A percentile compares a stretch with the other conserved stretches of the same genome.
These are phyloP conservation scores for Opisthograptis luteolata DNA, from an alignment of 2,888 invertebrate genomes.

Conservation along the genomic window DNA sequence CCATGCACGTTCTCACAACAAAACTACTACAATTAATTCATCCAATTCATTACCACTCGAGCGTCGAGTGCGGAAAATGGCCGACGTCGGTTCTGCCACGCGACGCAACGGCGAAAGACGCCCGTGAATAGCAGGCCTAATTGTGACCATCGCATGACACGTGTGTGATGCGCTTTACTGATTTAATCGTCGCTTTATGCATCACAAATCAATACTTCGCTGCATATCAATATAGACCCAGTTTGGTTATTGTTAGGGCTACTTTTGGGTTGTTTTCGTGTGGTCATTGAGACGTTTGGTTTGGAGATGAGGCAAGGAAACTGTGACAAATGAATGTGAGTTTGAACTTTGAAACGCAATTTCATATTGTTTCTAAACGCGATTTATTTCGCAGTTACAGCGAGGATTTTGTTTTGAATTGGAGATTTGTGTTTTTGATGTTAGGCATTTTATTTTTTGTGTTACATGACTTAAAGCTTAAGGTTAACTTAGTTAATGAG, in stretches of 20 bases:
- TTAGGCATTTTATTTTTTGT: not conserved
- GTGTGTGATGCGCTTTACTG: slow-evolving; percentile 46
- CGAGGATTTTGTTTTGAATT: slow-evolving; percentile 32
- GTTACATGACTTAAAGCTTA: too few species aligned
- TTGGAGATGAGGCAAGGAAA: slow-evolving; percentile 42
- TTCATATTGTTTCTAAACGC: slow-evolving; percentile 42
- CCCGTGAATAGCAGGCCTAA: slow-evolving; percentile 72
- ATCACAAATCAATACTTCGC: not conserved
- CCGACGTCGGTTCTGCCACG: slow-evolving; percentile 38
- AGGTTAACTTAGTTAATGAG: too few species aligned
- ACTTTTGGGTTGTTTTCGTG: not conserved
- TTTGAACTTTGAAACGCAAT: slow-evolving; percentile 64
- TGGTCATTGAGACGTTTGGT: slow-evolving; percentile 17
- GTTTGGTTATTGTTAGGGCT: not conserved
- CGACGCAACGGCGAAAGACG: slow-evolving; percentile 43
- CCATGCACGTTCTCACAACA: slow-evolving; percentile 41
- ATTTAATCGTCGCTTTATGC: slow-evolving; percentile 24
- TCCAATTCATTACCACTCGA: slow-evolving; percentile 66
- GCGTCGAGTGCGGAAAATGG: slow-evolving; percentile 54
- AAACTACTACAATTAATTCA: slow-evolving; percentile 62
- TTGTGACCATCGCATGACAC: slow-evolving; percentile 71
- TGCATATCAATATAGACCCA: slow-evolving; percentile 5
- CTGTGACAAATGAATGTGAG: slow-evolving; percentile 74
- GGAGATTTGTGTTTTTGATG: slow-evolving; percentile 9
- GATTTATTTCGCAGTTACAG: slow-evolving; percentile 38